phyloP scores from a whole-genome alignment of 1,140 invertebrate species.

The Drosophila repletoides region DNA sequence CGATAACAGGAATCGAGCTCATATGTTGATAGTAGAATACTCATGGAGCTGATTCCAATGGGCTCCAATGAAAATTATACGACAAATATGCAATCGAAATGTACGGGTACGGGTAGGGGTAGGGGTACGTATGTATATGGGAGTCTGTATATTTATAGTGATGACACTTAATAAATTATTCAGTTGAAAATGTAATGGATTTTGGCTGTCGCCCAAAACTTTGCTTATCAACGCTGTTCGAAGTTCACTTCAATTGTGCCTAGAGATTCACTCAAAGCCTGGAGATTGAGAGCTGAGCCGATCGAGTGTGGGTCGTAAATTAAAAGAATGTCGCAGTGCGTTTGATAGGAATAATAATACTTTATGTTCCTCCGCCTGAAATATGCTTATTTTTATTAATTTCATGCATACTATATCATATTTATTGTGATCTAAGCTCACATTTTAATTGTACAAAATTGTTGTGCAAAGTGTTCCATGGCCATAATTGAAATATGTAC shows the following conservation, averaged over 20 bases:
- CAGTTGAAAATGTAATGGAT: slow-evolving; percentile 13
- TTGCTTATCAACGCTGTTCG: slow-evolving; percentile 27
- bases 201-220: slow-evolving; percentile 8
- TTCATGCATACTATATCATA: neutral
- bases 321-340: slow-evolving; percentile 4
- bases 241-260: slow-evolving; percentile 32
- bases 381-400: slow-evolving; percentile 1
- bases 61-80: too few species aligned
- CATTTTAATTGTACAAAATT: slow-evolving; percentile 34
- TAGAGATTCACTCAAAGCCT: slow-evolving; percentile 33
- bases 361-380: neutral
- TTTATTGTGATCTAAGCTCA: neutral
- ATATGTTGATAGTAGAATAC: slow-evolving; percentile 7
- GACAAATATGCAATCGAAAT: neutral
- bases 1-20: slow-evolving; percentile 13
- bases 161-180: neutral
- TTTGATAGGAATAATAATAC: slow-evolving; percentile 12
- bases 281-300: slow-evolving; percentile 1
- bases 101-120: too few species aligned
- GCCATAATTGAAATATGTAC: slow-evolving; percentile 19
- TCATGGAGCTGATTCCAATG: slow-evolving; percentile 19
- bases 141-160: neutral
- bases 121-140: neutral
- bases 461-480: slow-evolving; percentile 17
- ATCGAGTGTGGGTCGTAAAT: slow-evolving; percentile 21